These are phyloP conservation scores for Bufo bufo DNA, from an alignment of 2,113 vertebrate genomes.

Conservation along the genomic window DNA sequence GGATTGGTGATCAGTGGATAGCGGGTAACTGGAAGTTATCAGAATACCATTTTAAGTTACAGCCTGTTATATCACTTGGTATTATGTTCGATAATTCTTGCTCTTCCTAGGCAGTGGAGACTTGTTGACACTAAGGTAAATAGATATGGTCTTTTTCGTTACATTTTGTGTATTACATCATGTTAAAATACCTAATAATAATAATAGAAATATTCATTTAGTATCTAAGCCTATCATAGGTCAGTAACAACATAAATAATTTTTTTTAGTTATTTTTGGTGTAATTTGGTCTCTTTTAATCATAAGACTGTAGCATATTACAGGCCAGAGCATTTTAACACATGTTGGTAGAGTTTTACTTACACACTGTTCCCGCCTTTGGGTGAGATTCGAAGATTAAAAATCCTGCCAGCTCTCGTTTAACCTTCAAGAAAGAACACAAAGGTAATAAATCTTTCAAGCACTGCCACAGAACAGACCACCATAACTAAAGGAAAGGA, in stretches of 20 bases:
- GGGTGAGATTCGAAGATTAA: conserved; percentile 96
- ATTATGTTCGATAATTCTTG: not conserved
- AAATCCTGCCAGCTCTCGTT: conserved; percentile 90
- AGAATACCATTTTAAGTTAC: too few relatives aligned
- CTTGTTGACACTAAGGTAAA: not conserved
- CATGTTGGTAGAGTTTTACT: conserved; percentile 68
- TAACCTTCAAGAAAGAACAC: conserved; percentile 79
- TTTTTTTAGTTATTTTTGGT: too few relatives aligned
- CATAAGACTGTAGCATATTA: not conserved
- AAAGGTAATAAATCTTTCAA: conserved; percentile 4
- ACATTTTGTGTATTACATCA: not conserved
- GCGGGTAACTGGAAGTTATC: too few relatives aligned
- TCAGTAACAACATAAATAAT: too few relatives aligned
- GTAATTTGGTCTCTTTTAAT: too few relatives aligned
- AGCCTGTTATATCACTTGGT: too few relatives aligned
- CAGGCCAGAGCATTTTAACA: not conserved
- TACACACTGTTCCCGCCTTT: conserved; percentile 94
- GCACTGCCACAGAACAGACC: not conserved
- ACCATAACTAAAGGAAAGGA: not conserved
- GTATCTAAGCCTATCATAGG: too few relatives aligned
- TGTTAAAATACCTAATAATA: not conserved
- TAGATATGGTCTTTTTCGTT: not conserved
- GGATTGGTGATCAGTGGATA: too few relatives aligned
- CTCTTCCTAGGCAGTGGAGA: not conserved
- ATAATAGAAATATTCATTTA: not conserved